A percentile compares a stretch with the other conserved stretches of the same genome.
Conservation (phyloP, 1,140 invertebrate genomes). For the Chironomus striatipennis region DNA sequence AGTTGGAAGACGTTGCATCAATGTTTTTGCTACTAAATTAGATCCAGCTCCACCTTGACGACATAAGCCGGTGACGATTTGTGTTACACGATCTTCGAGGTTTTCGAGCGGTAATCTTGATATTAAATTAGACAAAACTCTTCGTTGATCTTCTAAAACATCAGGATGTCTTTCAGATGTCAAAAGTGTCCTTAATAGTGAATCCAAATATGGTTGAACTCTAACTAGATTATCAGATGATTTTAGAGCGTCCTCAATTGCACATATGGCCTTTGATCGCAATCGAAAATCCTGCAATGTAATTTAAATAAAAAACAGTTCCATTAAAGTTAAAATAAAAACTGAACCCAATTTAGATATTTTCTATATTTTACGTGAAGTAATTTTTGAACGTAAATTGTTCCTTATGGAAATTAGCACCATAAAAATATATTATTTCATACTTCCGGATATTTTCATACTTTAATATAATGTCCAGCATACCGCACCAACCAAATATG, state of each 20-base stretch:
- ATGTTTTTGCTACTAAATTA: slow-evolving; percentile 48
- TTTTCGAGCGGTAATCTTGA: slow-evolving; percentile 38
- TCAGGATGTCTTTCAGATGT: slow-evolving; percentile 38
- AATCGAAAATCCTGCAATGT: slow-evolving; percentile 48
- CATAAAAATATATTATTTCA: slow-evolving; percentile 21
- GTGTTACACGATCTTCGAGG: slow-evolving; percentile 39
- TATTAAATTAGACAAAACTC: slow-evolving; percentile 37
- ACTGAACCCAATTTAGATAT: slow-evolving; percentile 1
- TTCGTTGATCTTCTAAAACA: slow-evolving; percentile 36
- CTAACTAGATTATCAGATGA: slow-evolving; percentile 42
- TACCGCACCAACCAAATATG: background rate
- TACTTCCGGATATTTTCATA: slow-evolving; percentile 2
- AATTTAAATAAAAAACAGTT: slow-evolving; percentile 25
- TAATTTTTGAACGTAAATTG: slow-evolving; percentile 12
- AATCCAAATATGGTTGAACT: slow-evolving; percentile 51
- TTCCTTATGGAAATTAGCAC: slow-evolving; percentile 11
- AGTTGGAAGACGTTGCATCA: slow-evolving; percentile 57
- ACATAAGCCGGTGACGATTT: slow-evolving; percentile 48
- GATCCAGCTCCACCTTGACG: slow-evolving; percentile 50
- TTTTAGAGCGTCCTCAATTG: slow-evolving; percentile 46
- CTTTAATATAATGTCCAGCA: background rate
- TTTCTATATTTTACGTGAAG: background rate
- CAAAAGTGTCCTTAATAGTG: slow-evolving; percentile 51
- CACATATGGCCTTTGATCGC: slow-evolving; percentile 47
- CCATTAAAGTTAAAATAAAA: background rate